Percentiles rank a stretch among this genome's conserved stretches.
phyloP scores from a whole-genome alignment of 1,140 invertebrate species.

The Copidosoma floridanum region DNA sequence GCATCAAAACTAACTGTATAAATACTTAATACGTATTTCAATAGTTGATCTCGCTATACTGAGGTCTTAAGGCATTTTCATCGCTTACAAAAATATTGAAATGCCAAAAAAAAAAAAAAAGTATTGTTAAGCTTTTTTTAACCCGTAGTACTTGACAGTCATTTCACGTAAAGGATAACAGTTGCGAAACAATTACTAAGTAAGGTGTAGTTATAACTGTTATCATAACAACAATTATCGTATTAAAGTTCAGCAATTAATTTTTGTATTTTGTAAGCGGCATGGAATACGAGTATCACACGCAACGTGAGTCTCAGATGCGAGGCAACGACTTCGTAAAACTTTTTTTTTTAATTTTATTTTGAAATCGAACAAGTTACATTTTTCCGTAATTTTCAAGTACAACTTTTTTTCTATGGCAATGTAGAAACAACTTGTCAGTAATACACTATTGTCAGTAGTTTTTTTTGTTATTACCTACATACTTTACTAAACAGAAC shows the following conservation, averaged over 20 bases:
- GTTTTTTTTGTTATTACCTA: too few relatives aligned
- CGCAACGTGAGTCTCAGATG: not conserved
- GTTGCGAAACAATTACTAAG: slow-evolving; percentile 7
- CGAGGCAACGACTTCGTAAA: not conserved
- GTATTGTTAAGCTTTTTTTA: slow-evolving; percentile 17
- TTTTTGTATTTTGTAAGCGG: too few relatives aligned
- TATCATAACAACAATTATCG: not conserved
- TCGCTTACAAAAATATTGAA: too few relatives aligned
- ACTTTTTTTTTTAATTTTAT: not conserved
- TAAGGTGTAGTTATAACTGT: not conserved
- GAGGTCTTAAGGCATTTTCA: slow-evolving; percentile 52
- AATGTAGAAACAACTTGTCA: too few relatives aligned
- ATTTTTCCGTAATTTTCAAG: too few relatives aligned
- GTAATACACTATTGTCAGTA: too few relatives aligned
- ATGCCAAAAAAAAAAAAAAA: slow-evolving; percentile 9
- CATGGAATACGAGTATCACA: too few relatives aligned
- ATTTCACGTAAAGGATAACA: slow-evolving; percentile 24
- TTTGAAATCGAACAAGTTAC: slow-evolving; percentile 17
- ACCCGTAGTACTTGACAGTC: slow-evolving; percentile 13
- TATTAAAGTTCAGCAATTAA: too few relatives aligned
- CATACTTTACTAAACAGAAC: too few relatives aligned
- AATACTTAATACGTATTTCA: slow-evolving; percentile 39
- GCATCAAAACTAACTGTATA: slow-evolving; percentile 53
- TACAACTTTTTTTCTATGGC: too few relatives aligned
- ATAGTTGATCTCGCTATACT: slow-evolving; percentile 56